Conservation (phyloP, 2,888 invertebrate species). For the Paralinhomoeus sp. region DNA sequence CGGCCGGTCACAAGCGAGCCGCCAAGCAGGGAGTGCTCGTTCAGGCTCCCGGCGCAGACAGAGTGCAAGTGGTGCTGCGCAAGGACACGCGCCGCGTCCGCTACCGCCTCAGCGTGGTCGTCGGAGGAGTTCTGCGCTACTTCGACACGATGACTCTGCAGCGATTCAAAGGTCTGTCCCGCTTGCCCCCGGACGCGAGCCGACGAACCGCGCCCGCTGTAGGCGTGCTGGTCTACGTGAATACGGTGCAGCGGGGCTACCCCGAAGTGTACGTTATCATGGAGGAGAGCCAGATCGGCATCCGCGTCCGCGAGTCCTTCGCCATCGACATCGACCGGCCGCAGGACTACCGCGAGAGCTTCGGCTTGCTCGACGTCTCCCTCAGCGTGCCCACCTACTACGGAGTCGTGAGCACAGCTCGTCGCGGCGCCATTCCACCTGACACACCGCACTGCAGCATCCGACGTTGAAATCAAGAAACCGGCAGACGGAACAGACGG, state of each 20-base stretch:
- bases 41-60: conserved; percentile 10
- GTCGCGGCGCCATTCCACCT: no score
- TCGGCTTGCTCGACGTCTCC: conserved; percentile 20
- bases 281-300: conserved; percentile 18
- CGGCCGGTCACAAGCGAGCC: neutral
- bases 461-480: no score
- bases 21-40: conserved; percentile 7
- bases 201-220: neutral
- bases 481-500: no score
- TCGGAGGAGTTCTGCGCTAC: conserved; percentile 18
- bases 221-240: conserved; percentile 21
- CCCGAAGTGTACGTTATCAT: conserved; percentile 23
- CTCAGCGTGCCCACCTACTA: conserved; percentile 7
- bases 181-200: neutral
- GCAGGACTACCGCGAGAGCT: conserved; percentile 15
- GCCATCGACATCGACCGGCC: conserved; percentile 17
- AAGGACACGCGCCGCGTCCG: conserved; percentile 19
- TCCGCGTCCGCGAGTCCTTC: conserved; percentile 20
- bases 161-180: conserved; percentile 14
- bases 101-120: conserved; percentile 20
- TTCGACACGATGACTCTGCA: conserved; percentile 23
- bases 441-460: no score
- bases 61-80: neutral
- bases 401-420: conserved; percentile 1
- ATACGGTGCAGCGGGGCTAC: conserved; percentile 21